Evolutionary conservation across 2,888 invertebrate species (phyloP).

Genomic region (Ectropis crepuscularia): DNA sequence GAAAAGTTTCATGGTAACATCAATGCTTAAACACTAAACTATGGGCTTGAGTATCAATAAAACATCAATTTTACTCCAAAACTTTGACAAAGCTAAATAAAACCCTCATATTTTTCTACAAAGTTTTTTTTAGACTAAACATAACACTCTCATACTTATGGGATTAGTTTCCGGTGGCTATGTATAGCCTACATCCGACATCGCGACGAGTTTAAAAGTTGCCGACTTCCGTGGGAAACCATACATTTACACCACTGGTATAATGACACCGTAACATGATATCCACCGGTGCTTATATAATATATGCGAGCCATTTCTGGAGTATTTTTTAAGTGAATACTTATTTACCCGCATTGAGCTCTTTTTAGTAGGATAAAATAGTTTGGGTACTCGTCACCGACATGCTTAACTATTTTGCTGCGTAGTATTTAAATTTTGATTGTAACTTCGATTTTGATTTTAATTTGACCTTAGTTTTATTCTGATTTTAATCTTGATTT

Average conservation of each 20-base stretch:
- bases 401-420: no score
- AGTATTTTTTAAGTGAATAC: background rate
- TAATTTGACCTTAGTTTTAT: no score
- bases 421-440: no score
- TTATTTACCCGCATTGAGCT: background rate
- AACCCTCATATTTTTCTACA: constrained; percentile 1
- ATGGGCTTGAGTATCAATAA: constrained; percentile 4
- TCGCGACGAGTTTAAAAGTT: constrained; percentile 17
- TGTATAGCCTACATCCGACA: constrained; percentile 2
- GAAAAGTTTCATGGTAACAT: no score
- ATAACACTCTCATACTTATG: constrained; percentile 4
- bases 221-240: constrained; percentile 39
- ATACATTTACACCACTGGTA: constrained; percentile 22
- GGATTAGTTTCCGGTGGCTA: constrained; percentile 10
- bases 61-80: constrained; percentile 1
- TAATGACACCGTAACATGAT: constrained; percentile 30
- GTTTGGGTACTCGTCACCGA: no score
- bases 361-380: no score
- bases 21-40: no score
- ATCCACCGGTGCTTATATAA: constrained; percentile 12
- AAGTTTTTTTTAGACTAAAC: constrained; percentile 6
- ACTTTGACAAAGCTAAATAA: constrained; percentile 10
- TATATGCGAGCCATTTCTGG: background rate
- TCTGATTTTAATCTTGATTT: no score
- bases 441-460: no score